A percentile compares a stretch with the other conserved stretches of the same genome.
These are phyloP conservation scores for Axis porcinus DNA, from an alignment of 2,113 vertebrate genomes.

Conservation along the genomic window DNA sequence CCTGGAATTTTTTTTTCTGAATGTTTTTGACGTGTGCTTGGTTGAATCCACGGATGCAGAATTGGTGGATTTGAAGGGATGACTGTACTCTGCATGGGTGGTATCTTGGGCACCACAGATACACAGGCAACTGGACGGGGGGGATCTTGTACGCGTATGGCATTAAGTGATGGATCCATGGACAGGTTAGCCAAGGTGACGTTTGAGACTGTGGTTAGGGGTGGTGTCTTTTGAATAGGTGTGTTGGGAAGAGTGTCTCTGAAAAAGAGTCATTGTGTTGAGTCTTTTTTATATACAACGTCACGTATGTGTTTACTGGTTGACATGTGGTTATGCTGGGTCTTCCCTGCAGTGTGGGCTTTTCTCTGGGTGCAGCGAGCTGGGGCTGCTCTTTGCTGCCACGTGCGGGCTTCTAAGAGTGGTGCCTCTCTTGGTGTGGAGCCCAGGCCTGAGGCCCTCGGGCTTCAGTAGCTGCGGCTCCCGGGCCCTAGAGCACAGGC, in stretches of 20 bases:
- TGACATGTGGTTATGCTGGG: background rate
- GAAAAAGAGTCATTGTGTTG: background rate
- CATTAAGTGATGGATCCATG: background rate
- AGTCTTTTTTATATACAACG: background rate
- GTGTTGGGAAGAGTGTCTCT: background rate
- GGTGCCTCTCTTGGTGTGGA: background rate
- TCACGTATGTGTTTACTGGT: background rate
- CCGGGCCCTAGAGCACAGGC: background rate
- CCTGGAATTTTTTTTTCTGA: background rate
- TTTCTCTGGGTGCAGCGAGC: background rate
- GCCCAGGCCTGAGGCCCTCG: rapidly evolving
- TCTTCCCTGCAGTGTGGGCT: background rate
- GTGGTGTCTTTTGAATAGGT: background rate
- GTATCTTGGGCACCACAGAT: background rate
- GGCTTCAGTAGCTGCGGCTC: background rate
- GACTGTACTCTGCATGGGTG: background rate
- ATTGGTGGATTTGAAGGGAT: background rate
- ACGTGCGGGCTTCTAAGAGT: rapidly evolving
- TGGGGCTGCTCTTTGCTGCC: background rate
- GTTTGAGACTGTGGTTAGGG: background rate
- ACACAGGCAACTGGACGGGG: background rate
- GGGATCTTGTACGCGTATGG: background rate
- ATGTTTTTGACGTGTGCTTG: background rate
- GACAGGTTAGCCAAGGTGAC: background rate
- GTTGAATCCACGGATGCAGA: background rate